A percentile compares a stretch with the other conserved stretches of the same genome.
These are phyloP conservation scores for Mirounga angustirostris DNA, from an alignment of 2,113 vertebrate species.

Conservation along the genomic window DNA sequence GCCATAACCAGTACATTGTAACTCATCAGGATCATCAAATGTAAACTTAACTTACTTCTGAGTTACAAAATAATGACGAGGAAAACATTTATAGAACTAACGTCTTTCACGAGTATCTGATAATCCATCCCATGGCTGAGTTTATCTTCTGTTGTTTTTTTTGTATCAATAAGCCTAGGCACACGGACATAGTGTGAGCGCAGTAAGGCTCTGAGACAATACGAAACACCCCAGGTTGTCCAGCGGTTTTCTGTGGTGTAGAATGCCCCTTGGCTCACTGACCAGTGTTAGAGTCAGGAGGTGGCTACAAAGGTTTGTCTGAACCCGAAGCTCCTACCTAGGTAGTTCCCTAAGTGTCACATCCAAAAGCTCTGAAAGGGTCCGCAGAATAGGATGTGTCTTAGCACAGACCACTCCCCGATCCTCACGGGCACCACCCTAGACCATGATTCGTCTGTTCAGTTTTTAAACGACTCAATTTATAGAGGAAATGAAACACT, in stretches of 20 bases:
- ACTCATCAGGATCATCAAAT: not conserved
- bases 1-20: not conserved
- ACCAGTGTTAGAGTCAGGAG: not conserved
- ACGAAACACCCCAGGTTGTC: not conserved
- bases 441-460: not conserved
- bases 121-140: not conserved
- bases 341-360: not conserved
- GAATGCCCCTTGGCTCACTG: not conserved
- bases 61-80: not conserved
- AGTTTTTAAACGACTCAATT: not conserved
- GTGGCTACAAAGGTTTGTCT: not conserved
- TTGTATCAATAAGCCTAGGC: not conserved
- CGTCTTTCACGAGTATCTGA: not conserved
- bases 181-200: not conserved
- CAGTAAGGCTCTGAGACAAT: not conserved
- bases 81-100: not conserved
- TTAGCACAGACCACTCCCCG: not conserved
- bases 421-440: not conserved
- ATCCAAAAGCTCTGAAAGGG: not conserved
- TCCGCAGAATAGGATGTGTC: too few species aligned
- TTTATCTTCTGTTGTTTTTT: not conserved
- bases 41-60: not conserved
- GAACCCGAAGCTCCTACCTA: not conserved
- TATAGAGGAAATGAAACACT: not conserved
- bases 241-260: not conserved